Percentiles rank a stretch among this genome's conserved stretches.
phyloP scores from a whole-genome alignment of 2,888 invertebrate species.

The Eupithecia tripunctaria region DNA sequence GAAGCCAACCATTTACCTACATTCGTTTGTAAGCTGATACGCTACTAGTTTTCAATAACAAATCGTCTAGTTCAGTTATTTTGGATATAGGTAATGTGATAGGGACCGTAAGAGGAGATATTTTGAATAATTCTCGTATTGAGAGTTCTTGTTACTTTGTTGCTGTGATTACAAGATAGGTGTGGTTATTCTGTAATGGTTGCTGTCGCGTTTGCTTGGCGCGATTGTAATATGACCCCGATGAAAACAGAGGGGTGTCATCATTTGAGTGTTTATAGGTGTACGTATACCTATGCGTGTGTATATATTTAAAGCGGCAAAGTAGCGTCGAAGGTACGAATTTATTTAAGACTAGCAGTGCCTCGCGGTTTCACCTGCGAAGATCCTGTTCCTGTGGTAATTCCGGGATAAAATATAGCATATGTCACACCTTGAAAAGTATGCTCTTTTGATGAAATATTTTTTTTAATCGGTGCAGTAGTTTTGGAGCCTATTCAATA shows the following conservation, averaged over 20 bases:
- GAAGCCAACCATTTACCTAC: conserved; percentile 19
- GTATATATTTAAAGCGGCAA: neutral
- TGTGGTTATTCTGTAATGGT: neutral
- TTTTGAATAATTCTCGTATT: conserved; percentile 15
- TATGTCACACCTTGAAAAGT: no score
- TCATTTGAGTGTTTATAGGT: neutral
- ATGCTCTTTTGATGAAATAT: no score
- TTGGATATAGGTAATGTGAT: conserved; percentile 10
- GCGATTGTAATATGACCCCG: neutral
- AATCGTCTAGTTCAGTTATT: conserved; percentile 16
- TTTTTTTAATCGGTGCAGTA: no score
- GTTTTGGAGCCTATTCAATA: no score
- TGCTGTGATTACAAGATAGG: conserved; percentile 5
- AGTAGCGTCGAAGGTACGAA: no score
- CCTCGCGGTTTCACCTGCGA: no score
- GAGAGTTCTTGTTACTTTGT: conserved; percentile 4
- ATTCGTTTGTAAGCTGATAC: conserved; percentile 36
- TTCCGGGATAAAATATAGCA: no score
- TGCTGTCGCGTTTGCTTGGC: neutral
- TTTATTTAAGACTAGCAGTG: no score
- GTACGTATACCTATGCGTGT: neutral
- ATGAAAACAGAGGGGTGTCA: neutral
- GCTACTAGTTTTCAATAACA: conserved; percentile 35
- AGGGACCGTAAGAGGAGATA: neutral
- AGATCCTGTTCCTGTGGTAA: no score